phyloP scores from a whole-genome alignment of 2,797 vertebrate species.

The Pangasius djambal region DNA sequence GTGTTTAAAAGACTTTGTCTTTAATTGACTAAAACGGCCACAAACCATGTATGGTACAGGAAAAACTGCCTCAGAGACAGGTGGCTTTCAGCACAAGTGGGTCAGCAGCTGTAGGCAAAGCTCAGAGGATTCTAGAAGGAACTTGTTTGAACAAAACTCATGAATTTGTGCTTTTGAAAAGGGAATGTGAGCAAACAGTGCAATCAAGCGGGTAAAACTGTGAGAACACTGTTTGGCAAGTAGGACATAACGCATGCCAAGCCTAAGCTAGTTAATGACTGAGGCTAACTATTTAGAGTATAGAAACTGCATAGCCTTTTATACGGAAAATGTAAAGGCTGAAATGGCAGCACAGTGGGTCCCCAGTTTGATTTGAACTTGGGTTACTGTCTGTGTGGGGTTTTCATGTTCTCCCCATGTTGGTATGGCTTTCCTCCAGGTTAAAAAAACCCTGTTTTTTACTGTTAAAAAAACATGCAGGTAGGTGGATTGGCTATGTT shows the following conservation, averaged over 20 bases:
- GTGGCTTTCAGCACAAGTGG: constrained; percentile 39
- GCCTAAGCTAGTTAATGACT: too few species aligned
- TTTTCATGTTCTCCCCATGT: background rate
- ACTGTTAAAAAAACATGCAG: background rate
- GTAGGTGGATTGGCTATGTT: background rate
- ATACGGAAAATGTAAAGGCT: background rate
- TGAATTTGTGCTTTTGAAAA: background rate
- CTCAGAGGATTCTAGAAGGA: constrained; percentile 39
- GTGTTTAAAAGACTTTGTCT: too few species aligned
- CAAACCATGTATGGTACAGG: background rate
- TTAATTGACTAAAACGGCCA: background rate
- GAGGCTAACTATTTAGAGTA: background rate
- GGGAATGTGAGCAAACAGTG: background rate
- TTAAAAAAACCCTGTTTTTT: too few species aligned
- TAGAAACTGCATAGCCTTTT: background rate
- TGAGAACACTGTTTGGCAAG: background rate
- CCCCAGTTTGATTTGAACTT: background rate
- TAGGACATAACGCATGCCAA: background rate
- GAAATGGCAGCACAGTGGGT: background rate
- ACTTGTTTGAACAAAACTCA: background rate
- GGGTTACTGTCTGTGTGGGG: background rate
- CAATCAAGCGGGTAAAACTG: background rate
- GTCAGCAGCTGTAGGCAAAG: constrained; percentile 46
- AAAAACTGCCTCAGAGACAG: background rate
- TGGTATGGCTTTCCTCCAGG: background rate